Percentiles rank a stretch among this genome's conserved stretches.
These are phyloP conservation scores for Crocodylus rhombifer DNA, from an alignment of 2,797 vertebrate genomes.

Conservation along the genomic window DNA sequence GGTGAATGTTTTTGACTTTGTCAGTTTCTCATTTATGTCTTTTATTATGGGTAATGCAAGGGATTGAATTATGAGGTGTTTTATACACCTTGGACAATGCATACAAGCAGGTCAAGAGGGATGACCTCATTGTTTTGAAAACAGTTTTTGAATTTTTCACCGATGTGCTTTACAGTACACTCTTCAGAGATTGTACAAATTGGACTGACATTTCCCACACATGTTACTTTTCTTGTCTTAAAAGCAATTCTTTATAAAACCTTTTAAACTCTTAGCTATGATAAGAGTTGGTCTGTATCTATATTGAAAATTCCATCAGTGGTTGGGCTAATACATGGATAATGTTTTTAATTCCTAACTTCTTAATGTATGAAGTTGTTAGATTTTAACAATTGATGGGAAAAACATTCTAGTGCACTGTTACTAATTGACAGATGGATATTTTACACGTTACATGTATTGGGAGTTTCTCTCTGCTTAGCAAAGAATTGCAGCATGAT, in stretches of 20 bases:
- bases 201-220: not conserved
- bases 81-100: not conserved
- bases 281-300: not conserved
- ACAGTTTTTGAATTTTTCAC: not conserved
- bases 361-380: not conserved
- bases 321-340: not conserved
- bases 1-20: not conserved
- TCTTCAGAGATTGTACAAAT: not conserved
- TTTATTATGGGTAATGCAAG: not conserved
- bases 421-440: not conserved
- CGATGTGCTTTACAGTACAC: not conserved
- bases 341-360: not conserved
- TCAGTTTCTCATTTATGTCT: not conserved
- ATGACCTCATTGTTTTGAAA: not conserved
- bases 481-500: not conserved
- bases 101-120: not conserved
- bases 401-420: not conserved
- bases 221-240: not conserved
- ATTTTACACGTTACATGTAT: not conserved
- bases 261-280: not conserved
- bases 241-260: not conserved
- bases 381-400: not conserved
- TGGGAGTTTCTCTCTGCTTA: not conserved
- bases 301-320: not conserved
- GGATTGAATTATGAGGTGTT: not conserved